Conservation (phyloP, 1,140 invertebrate species). For the Thaumetopoea pityocampa region DNA sequence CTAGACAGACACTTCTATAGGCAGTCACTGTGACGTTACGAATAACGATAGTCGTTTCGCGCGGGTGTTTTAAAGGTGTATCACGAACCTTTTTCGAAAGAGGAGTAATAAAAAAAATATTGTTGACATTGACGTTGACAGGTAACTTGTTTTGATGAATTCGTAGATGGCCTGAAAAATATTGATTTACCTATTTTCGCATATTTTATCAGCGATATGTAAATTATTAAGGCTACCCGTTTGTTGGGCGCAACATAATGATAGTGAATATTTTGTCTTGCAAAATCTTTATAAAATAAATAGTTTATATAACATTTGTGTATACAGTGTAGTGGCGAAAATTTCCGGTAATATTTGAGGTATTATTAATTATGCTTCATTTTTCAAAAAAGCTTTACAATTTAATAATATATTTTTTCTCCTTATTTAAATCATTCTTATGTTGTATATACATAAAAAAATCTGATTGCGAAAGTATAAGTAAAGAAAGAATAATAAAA, state of each 20-base stretch:
- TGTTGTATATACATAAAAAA: too few species aligned
- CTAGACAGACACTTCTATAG: constrained; percentile 14
- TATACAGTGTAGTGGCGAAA: too few species aligned
- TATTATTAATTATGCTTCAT: too few species aligned
- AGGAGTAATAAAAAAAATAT: constrained; percentile 14
- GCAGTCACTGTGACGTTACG: constrained; percentile 18
- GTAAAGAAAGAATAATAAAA: too few species aligned
- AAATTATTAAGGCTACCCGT: constrained; percentile 6
- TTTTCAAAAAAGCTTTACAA: too few species aligned
- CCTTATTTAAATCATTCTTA: too few species aligned
- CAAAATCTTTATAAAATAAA: not conserved
- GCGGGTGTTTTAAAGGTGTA: constrained; percentile 2
- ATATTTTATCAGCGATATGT: constrained; percentile 4
- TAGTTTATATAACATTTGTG: too few species aligned
- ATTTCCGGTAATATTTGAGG: too few species aligned
- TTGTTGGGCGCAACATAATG: constrained; percentile 2
- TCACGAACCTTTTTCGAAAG: not conserved
- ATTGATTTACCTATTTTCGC: constrained; percentile 19
- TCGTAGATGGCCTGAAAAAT: constrained; percentile 13
- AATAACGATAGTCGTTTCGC: constrained; percentile 13
- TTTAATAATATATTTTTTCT: too few species aligned
- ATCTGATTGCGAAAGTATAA: too few species aligned
- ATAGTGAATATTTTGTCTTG: not conserved
- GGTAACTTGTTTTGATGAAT: constrained; percentile 18
- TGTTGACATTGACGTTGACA: constrained; percentile 26